phyloP scores from a whole-genome alignment of 1,140 invertebrate species.

The Drosophila obscura region DNA sequence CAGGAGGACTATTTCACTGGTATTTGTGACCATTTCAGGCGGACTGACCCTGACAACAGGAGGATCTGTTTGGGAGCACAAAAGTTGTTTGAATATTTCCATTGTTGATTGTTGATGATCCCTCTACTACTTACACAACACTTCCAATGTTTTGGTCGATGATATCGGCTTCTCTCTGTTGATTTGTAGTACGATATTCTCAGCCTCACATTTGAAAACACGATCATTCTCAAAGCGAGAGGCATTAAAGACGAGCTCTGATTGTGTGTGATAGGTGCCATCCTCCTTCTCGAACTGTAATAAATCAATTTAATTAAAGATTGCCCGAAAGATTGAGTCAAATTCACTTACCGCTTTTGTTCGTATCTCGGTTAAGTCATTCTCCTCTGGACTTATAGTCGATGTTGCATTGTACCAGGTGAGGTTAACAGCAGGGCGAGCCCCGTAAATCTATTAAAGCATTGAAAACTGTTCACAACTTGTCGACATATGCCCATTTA shows the following conservation, averaged over 20 bases:
- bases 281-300: slow-evolving; percentile 84
- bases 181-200: slow-evolving; percentile 90
- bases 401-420: slow-evolving; percentile 92
- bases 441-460: slow-evolving; percentile 86
- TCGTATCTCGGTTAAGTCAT: slow-evolving; percentile 70
- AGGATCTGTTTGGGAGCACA: slow-evolving; percentile 87
- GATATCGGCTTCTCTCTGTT: slow-evolving; percentile 89
- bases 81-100: slow-evolving; percentile 3
- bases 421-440: slow-evolving; percentile 91
- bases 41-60: slow-evolving; percentile 90
- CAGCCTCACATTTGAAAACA: slow-evolving; percentile 91
- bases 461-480: slow-evolving; percentile 15
- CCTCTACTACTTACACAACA: slow-evolving; percentile 90
- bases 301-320: not conserved
- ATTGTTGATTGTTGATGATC: not conserved
- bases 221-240: slow-evolving; percentile 92
- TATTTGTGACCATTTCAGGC: slow-evolving; percentile 90
- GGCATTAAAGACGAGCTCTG: slow-evolving; percentile 90
- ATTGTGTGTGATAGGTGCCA: slow-evolving; percentile 91
- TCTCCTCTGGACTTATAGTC: slow-evolving; percentile 85
- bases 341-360: slow-evolving; percentile 70
- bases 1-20: slow-evolving; percentile 89
- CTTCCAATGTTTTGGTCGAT: slow-evolving; percentile 88
- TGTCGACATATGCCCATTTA: slow-evolving; percentile 4
- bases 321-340: no score